Base-by-base conservation (phyloP, 2,797 vertebrate species). In the Eleutherodactylus coqui region DNA sequence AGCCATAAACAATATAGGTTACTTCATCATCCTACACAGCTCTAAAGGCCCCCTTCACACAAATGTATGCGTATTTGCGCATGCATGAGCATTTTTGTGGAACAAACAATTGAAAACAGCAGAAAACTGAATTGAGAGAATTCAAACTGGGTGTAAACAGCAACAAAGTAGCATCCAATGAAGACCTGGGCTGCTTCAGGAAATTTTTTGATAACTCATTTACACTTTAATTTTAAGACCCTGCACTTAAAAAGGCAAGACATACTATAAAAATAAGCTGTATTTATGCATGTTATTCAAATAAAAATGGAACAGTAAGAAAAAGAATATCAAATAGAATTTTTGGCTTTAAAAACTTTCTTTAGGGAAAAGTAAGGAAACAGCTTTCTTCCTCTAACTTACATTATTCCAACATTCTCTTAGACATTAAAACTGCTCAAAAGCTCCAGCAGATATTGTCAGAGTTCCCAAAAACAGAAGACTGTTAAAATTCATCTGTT, bases 341-440 rank as follows among this genome's bases (percentile, higher is more conserved):
- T 60, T n/a, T 73, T 72, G 64, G 62, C 75, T 75, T n/a, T 9
- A 72, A 10, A 38, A 60, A 36, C 10, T 58, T 51, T 75, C 86
- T 79, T 79, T 8, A 24, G 86, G 75, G 80, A 78, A 21, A 67
- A 62, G 41, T 70, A 73, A 60, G 53, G 75, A 62, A 53, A 69
- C 27, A 34, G 38, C 9, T 41, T 80, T 75, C 84, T n/a, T 85
- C 77, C 84, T 85, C 77, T 53, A 85, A 45, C 19, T 62, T 27
- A 49, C 49, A 83, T 62, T 78, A 67, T 79, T 84, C 32, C 36
- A 82, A 38, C 19, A 21, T 82, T 75, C 38, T 21, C 73, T 73
- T 45, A 77, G 4, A 36, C 32, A 29, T 60, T 87, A 51, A 51
- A 83, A 69, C 14, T 32, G 5, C 72, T 72, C 29, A 8, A 43